Evolutionary conservation across 1,140 invertebrate species (phyloP).

Genomic region (Conus betulinus): DNA sequence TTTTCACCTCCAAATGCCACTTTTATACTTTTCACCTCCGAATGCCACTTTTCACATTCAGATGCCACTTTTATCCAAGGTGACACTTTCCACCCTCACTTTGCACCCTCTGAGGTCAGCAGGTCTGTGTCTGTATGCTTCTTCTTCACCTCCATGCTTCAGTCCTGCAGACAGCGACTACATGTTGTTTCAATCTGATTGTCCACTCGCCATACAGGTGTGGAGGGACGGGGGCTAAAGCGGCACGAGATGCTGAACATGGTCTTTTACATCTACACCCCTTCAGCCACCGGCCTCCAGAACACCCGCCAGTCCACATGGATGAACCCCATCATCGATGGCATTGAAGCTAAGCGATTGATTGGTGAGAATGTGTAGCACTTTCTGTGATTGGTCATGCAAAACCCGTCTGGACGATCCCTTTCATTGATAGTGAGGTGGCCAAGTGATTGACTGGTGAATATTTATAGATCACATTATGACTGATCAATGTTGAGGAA

Average conservation of each 20-base stretch:
- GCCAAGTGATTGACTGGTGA: constrained; percentile 70
- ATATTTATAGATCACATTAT: not conserved
- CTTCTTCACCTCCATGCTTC: too few relatives aligned
- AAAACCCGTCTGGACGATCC: constrained; percentile 72
- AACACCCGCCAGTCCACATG: constrained; percentile 71
- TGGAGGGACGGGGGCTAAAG: constrained; percentile 52
- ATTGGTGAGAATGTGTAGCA: constrained; percentile 55
- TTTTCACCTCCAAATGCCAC: too few relatives aligned
- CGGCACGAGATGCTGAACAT: constrained; percentile 70
- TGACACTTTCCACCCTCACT: too few relatives aligned
- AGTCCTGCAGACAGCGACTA: too few relatives aligned
- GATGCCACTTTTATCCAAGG: too few relatives aligned
- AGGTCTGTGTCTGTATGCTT: too few relatives aligned
- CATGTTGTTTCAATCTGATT: too few relatives aligned
- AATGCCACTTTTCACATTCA: too few relatives aligned
- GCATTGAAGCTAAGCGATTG: constrained; percentile 71
- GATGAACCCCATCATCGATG: constrained; percentile 74
- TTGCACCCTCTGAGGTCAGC: too few relatives aligned
- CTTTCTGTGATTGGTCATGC: not conserved
- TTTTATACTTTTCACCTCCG: too few relatives aligned
- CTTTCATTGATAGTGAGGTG: constrained; percentile 73
- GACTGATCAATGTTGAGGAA: too few relatives aligned
- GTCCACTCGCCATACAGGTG: not conserved
- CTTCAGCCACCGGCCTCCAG: constrained; percentile 62
- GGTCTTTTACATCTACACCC: constrained; percentile 72